Conservation (phyloP, 2,888 invertebrate species). For the Perdita meconis region DNA sequence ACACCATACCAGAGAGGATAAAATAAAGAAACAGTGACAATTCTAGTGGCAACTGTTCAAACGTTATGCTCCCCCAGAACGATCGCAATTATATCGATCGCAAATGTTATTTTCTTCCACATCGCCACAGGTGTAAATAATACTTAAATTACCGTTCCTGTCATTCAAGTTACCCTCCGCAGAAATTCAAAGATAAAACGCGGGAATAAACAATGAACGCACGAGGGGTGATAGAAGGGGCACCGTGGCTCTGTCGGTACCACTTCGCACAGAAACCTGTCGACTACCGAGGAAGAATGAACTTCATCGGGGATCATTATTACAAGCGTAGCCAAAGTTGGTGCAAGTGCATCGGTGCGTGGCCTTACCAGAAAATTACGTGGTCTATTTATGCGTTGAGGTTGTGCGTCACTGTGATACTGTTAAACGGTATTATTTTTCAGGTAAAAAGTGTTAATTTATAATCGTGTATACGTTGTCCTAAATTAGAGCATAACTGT, state of each 20-base stretch:
- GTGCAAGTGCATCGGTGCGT: constrained; percentile 15
- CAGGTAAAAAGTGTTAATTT: constrained; percentile 3
- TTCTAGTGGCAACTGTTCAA: neutral
- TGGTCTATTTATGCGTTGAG: neutral
- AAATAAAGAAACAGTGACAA: neutral
- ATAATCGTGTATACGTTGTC: too few relatives aligned
- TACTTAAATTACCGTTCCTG: constrained; percentile 8
- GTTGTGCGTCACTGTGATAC: neutral
- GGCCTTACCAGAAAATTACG: neutral
- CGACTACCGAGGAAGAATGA: constrained; percentile 33
- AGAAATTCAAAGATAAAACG: neutral
- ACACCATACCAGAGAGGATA: neutral
- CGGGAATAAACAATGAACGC: neutral
- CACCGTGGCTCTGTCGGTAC: neutral
- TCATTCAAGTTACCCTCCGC: neutral
- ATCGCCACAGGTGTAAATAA: neutral
- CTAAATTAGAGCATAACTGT: too few relatives aligned
- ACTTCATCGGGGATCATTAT: constrained; percentile 35
- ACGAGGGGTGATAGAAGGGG: neutral
- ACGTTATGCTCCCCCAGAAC: constrained; percentile 1
- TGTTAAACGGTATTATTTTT: neutral
- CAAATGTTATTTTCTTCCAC: neutral
- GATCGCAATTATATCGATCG: constrained; percentile 17
- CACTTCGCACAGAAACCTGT: constrained; percentile 11
- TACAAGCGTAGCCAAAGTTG: constrained; percentile 30